These are phyloP conservation scores for Eulemur macaco DNA, from an alignment of 2,113 vertebrate species.

Conservation along the genomic window DNA sequence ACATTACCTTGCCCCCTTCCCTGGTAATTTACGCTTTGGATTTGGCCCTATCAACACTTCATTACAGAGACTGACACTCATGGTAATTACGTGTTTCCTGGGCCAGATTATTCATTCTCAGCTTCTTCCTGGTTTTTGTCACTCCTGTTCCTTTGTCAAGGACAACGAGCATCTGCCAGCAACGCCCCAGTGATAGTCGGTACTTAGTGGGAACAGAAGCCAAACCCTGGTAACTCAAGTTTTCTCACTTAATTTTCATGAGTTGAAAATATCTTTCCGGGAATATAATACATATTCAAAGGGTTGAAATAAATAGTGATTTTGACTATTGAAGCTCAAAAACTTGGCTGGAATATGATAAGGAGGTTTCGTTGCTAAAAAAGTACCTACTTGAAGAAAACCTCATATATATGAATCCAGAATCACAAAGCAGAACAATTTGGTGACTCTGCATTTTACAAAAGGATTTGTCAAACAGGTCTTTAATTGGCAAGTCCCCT, in stretches of 20 bases:
- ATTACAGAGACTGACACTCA: slow-evolving; percentile 70
- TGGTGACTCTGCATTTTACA: neutral
- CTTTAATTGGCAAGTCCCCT: neutral
- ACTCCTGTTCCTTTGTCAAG: slow-evolving; percentile 64
- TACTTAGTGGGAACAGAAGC: slow-evolving; percentile 25
- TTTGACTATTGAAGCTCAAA: neutral
- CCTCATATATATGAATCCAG: neutral
- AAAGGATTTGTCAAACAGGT: neutral
- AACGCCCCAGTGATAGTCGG: slow-evolving; percentile 50
- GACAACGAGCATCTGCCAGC: slow-evolving; percentile 60
- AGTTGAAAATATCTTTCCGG: neutral
- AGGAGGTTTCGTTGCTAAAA: neutral
- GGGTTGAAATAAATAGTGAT: neutral
- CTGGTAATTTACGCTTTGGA: neutral
- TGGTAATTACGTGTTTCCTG: slow-evolving; percentile 53
- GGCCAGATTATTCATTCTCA: slow-evolving; percentile 65
- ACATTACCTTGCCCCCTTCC: neutral
- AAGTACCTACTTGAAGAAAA: neutral
- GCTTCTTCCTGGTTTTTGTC: slow-evolving; percentile 63
- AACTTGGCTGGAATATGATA: neutral
- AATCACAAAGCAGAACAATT: neutral
- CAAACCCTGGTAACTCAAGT: slow-evolving; percentile 3
- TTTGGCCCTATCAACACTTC: slow-evolving; percentile 51
- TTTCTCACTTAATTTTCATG: slow-evolving; percentile 25
- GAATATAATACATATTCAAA: neutral